Evolutionary conservation across 2,797 vertebrate genomes (phyloP).

Genomic region (Neomorphus geoffroyi): DNA sequence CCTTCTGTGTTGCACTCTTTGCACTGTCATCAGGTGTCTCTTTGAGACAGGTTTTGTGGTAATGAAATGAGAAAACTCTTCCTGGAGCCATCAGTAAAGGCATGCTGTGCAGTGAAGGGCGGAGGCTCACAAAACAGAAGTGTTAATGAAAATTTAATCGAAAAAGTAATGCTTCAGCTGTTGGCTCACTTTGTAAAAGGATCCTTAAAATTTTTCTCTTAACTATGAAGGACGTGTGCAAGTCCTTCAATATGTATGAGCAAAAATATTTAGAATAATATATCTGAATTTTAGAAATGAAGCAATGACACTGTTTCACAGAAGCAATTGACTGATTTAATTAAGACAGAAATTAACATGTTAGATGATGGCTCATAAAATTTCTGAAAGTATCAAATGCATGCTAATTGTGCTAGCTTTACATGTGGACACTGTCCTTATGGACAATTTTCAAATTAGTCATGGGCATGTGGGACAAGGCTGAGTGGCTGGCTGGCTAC

Average conservation of each 20-base stretch:
- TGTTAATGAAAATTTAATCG: not conserved
- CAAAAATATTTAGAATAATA: constrained; percentile 15
- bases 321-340: constrained; percentile 35
- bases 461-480: not conserved
- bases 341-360: constrained; percentile 28
- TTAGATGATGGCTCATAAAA: not conserved
- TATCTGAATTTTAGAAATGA: constrained; percentile 24
- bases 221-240: not conserved
- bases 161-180: not conserved
- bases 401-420: constrained; percentile 14
- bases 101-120: not conserved
- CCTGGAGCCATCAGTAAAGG: not conserved
- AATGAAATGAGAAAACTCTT: not conserved
- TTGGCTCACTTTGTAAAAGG: not conserved
- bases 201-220: not conserved
- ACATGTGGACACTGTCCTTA: not conserved
- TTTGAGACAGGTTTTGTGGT: not conserved
- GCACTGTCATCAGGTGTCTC: not conserved
- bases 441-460: constrained; percentile 1
- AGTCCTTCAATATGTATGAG: constrained; percentile 22
- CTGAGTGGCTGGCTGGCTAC: not conserved
- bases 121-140: not conserved
- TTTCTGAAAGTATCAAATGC: not conserved
- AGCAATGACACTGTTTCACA: constrained; percentile 25
- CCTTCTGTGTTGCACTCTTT: not conserved